phyloP scores from a whole-genome alignment of 2,797 vertebrate species.

The Apogon talboti region DNA sequence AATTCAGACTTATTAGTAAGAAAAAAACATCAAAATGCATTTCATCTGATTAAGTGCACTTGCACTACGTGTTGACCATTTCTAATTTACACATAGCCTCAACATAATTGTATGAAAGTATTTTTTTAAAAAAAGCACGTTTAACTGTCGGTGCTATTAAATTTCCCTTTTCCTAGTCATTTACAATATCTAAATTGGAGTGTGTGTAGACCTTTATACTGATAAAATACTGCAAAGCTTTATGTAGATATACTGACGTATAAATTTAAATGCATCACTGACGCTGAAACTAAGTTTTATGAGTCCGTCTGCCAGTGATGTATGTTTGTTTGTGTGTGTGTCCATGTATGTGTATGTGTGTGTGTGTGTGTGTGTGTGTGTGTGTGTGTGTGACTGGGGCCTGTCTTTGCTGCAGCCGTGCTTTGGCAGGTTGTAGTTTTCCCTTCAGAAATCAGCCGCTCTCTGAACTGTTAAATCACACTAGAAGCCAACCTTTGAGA shows the following conservation, averaged over 20 bases:
- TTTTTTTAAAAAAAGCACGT: not conserved
- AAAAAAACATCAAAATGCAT: not conserved
- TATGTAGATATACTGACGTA: constrained; percentile 26
- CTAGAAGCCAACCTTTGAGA: constrained; percentile 79
- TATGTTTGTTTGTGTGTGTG: not conserved
- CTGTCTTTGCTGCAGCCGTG: constrained; percentile 53
- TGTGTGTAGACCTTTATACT: constrained; percentile 15
- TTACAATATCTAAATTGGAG: constrained; percentile 15
- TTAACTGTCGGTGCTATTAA: not conserved
- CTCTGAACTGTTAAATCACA: constrained; percentile 85
- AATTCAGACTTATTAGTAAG: too few species aligned
- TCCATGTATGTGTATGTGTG: constrained; percentile 15
- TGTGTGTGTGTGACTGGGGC: constrained; percentile 24
- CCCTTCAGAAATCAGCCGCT: constrained; percentile 81
- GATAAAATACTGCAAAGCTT: constrained; percentile 16
- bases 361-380: not conserved
- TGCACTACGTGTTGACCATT: not conserved
- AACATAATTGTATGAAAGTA: not conserved
- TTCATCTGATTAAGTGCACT: constrained; percentile 8
- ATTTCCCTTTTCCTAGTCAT: not conserved
- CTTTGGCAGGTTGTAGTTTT: constrained; percentile 75
- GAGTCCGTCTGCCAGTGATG: constrained; percentile 19
- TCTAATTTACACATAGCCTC: not conserved
- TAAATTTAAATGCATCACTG: constrained; percentile 23
- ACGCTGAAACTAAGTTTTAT: constrained; percentile 39